Conservation (phyloP, 2,797 vertebrate species). For the Numenius phaeopus region DNA sequence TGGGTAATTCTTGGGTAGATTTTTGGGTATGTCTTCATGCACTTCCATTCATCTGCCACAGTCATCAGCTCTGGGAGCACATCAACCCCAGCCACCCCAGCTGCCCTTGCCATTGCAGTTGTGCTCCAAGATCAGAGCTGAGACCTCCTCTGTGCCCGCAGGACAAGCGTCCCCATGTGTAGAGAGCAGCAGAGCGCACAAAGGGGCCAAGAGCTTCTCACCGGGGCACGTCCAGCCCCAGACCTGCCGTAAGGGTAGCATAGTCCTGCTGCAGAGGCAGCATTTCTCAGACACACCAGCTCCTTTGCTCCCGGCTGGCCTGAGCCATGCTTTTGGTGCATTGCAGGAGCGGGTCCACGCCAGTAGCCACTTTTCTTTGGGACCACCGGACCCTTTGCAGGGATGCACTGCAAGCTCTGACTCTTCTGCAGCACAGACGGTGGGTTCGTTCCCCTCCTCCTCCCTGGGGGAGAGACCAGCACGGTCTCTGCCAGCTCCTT, state of each 20-base stretch:
- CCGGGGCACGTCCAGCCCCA: not conserved
- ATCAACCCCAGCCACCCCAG: not conserved
- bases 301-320: not conserved
- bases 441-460: not conserved
- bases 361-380: accelerated
- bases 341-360: accelerated
- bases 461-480: accelerated
- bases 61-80: not conserved
- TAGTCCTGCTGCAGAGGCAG: not conserved
- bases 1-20: not conserved
- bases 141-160: not conserved
- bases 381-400: no score
- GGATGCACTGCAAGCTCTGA: not conserved
- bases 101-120: not conserved
- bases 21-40: not conserved
- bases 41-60: not conserved
- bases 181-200: not conserved
- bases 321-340: not conserved
- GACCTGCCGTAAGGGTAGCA: not conserved
- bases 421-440: not conserved
- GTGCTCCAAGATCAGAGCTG: not conserved
- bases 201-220: not conserved
- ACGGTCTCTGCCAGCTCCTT: not conserved
- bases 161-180: accelerated
- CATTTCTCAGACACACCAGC: not conserved